These are phyloP conservation scores for Trissolcus basalis DNA, from an alignment of 1,140 invertebrate species.

Conservation along the genomic window DNA sequence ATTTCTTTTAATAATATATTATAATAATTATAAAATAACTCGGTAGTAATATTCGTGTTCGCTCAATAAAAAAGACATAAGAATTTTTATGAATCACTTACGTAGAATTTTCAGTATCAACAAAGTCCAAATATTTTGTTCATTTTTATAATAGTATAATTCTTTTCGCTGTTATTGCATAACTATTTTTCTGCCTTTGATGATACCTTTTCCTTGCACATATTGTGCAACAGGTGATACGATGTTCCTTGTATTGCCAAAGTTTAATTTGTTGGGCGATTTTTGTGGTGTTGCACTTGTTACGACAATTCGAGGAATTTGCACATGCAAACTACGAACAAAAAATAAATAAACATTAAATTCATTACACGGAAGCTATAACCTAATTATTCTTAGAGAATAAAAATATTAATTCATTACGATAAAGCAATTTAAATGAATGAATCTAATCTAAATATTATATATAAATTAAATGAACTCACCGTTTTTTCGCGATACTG, in stretches of 20 bases:
- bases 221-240: constrained; percentile 34
- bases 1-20: no score
- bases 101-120: constrained; percentile 21
- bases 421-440: no score
- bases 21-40: no score
- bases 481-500: no score
- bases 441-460: no score
- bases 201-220: constrained; percentile 21
- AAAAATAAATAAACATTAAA: no score
- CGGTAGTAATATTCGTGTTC: no score
- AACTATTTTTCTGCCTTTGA: constrained; percentile 28
- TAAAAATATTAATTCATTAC: no score
- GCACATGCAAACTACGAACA: constrained; percentile 7
- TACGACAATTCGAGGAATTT: constrained; percentile 15
- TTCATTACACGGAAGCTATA: no score
- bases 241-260: constrained; percentile 9
- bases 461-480: no score
- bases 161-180: not conserved
- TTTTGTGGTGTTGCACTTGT: constrained; percentile 27
- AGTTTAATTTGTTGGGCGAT: constrained; percentile 9
- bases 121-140: constrained; percentile 1
- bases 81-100: not conserved
- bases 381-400: no score
- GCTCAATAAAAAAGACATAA: not conserved
- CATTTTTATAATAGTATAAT: constrained; percentile 6